Base-by-base conservation (phyloP, 2,113 vertebrate species). In the Anhinga rufa region DNA sequence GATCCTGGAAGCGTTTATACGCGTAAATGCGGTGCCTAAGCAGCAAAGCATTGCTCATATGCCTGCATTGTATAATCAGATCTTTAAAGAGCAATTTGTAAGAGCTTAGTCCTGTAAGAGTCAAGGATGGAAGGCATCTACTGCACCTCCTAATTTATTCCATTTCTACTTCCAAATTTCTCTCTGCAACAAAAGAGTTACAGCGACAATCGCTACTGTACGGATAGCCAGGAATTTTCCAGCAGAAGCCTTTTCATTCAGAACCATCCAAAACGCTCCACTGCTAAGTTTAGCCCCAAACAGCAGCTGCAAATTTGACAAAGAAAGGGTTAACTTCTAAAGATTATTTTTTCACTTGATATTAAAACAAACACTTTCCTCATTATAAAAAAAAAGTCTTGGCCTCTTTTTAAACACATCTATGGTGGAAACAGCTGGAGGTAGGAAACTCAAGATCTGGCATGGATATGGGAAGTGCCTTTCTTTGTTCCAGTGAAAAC, bases 381-480 rank as follows among this genome's bases (percentile, higher is more conserved):
- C 66, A 52, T 95, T 86, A 90, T 79, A n/a, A 84, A 38, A 84
- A 79, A 87, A 79, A 87, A 72, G 16, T 21, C 82, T 93, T 93
- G 91, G 95, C 92, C 68, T 92, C 75, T 92, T 96, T 96, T 91
- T 86, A 95, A 96, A 97, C 94, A 95, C 83, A 95, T 83, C 94
- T 94, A 95, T 55, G 93, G 84, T 97, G 95, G 96, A 97, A 96
- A 95, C 95, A 96, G 97, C 95, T 95, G 95, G 95, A 94, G 75
- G 93, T 96, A 95, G 92, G 95, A 91, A 96, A 97, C 75, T 94
- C 89, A 96, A 95, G 93, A 97, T 97, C 94, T 96, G 94, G 95
- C 97, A 96, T 94, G 93, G 89, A 49, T 77, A 72, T 90, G 91
- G 94, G 96, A 97, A 97, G 92, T 96, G 96, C 94, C 94, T 96